Conservation (phyloP, 2,888 invertebrate species). For the Herminia tarsipennalis region DNA sequence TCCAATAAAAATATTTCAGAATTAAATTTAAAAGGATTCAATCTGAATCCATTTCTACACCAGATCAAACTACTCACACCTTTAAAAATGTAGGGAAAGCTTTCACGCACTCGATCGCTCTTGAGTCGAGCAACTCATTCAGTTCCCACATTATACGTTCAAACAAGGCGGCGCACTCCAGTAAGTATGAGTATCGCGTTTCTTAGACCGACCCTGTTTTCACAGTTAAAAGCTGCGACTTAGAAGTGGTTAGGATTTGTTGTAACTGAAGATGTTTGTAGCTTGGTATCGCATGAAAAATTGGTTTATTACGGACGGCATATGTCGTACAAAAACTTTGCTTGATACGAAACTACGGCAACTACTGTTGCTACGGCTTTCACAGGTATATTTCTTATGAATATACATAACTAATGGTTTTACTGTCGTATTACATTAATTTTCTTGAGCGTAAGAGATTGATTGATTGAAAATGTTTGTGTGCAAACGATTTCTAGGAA, state of each 20-base stretch:
- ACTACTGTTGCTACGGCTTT: no score
- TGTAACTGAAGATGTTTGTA: slow-evolving; percentile 24
- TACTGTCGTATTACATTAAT: no score
- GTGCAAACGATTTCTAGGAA: no score
- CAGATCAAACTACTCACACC: not conserved
- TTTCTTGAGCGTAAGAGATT: no score
- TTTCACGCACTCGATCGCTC: slow-evolving; percentile 12
- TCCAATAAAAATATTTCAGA: no score
- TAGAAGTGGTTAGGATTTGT: slow-evolving; percentile 36
- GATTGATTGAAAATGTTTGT: no score
- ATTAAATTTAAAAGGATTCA: not conserved
- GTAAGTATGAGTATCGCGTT: slow-evolving; percentile 56
- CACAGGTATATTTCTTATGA: no score
- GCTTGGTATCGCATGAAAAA: slow-evolving; percentile 15
- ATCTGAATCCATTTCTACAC: not conserved
- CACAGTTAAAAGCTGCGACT: slow-evolving; percentile 77
- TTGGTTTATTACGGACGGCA: no score
- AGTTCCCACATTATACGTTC: slow-evolving; percentile 20
- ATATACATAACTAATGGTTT: no score
- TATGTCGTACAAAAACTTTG: no score
- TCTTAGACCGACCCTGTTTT: slow-evolving; percentile 66
- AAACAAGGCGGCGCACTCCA: slow-evolving; percentile 36
- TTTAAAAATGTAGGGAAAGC: slow-evolving; percentile 11
- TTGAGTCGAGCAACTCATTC: slow-evolving; percentile 9
- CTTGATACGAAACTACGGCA: no score